Evolutionary conservation across 2,797 vertebrate genomes (phyloP).

Genomic region (Uromys caudimaculatus): DNA sequence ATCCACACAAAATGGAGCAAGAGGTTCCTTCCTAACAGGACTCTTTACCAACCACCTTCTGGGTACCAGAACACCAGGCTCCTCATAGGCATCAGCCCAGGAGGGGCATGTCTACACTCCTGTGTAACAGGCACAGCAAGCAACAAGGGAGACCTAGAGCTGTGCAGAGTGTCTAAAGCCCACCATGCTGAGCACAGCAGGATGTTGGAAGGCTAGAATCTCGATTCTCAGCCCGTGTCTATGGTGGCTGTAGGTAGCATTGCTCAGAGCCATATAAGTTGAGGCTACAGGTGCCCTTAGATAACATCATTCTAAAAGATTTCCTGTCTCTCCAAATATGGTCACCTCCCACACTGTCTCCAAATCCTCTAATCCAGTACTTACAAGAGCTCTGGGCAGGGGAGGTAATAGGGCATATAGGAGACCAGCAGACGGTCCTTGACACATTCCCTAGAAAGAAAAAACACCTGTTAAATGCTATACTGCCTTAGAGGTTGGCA

Average conservation of each 20-base stretch:
- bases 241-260: neutral
- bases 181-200: neutral
- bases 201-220: neutral
- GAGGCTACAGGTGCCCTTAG: neutral
- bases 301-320: neutral
- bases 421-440: slow-evolving; percentile 62
- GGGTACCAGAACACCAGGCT: fast-evolving
- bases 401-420: slow-evolving; percentile 83
- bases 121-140: neutral
- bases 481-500: neutral
- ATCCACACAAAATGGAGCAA: neutral
- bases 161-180: fast-evolving
- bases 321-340: neutral
- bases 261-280: neutral
- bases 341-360: neutral
- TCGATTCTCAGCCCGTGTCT: neutral
- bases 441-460: slow-evolving; percentile 61
- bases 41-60: neutral
- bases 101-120: neutral
- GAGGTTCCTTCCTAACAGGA: neutral
- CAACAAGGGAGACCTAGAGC: neutral
- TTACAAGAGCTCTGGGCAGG: slow-evolving; percentile 84
- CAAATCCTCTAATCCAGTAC: neutral
- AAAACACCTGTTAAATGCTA: neutral
- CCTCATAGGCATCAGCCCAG: no score